Conservation (phyloP, 2,797 vertebrate genomes). For the Enoplosus armatus region DNA sequence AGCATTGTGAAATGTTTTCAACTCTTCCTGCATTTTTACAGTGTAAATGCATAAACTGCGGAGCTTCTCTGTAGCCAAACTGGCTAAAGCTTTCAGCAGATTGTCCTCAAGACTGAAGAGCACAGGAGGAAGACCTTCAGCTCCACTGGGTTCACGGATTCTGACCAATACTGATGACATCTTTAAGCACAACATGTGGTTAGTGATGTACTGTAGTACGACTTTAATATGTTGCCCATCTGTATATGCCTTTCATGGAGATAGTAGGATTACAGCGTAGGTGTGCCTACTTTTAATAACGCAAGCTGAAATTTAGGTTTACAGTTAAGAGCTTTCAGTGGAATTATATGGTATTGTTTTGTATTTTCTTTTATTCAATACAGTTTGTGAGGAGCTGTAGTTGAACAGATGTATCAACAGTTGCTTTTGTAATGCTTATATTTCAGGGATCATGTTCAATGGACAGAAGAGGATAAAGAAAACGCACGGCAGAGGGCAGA, state of each 20-base stretch:
- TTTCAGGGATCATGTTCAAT: conserved; percentile 93
- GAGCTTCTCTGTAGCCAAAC: conserved; percentile 57
- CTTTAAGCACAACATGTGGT: conserved; percentile 87
- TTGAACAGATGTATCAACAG: background rate
- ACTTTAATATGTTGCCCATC: background rate
- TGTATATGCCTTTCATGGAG: background rate
- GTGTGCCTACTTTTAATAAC: background rate
- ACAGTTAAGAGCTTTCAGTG: background rate
- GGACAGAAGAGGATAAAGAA: conserved; percentile 90
- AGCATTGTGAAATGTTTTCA: conserved; percentile 15
- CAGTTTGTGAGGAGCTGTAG: background rate
- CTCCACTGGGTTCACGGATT: conserved; percentile 91
- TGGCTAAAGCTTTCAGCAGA: conserved; percentile 76
- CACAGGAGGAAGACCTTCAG: conserved; percentile 79
- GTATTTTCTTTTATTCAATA: background rate
- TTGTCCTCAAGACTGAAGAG: conserved; percentile 80
- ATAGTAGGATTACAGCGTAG: background rate
- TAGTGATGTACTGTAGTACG: conserved; percentile 29
- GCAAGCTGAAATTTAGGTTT: background rate
- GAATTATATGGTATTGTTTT: background rate
- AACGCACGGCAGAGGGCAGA: conserved; percentile 84
- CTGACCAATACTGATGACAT: conserved; percentile 87
- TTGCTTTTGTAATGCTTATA: conserved; percentile 20
- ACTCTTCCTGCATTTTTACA: conserved; percentile 33
- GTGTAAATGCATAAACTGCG: conserved; percentile 75